These are phyloP conservation scores for Bufotes viridis DNA, from an alignment of 2,797 vertebrate genomes.

Conservation along the genomic window DNA sequence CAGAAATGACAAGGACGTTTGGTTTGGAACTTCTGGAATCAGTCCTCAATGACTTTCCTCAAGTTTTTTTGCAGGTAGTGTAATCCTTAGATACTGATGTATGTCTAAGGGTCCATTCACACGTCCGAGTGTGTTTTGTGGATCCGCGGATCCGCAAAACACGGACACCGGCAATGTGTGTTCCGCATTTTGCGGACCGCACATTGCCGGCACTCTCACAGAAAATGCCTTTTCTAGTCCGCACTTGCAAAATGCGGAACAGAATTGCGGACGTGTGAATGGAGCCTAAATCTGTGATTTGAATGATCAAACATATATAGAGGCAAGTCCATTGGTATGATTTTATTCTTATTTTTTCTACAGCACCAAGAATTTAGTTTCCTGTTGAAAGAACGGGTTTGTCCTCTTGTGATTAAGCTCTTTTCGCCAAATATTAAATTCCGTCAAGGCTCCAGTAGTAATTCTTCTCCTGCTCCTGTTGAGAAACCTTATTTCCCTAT, in stretches of 20 bases:
- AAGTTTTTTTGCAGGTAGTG: slow-evolving; percentile 92
- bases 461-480: slow-evolving; percentile 91
- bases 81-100: background rate
- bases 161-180: no score
- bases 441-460: slow-evolving; percentile 88
- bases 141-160: no score
- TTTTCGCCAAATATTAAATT: slow-evolving; percentile 99
- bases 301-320: background rate
- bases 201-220: no score
- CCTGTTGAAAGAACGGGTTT: slow-evolving; percentile 96
- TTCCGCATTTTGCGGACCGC: no score
- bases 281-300: background rate
- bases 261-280: no score
- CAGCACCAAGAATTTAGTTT: slow-evolving; percentile 99
- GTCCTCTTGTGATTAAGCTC: slow-evolving; percentile 98
- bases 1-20: slow-evolving; percentile 97
- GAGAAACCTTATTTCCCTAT: slow-evolving; percentile 99
- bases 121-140: no score
- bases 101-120: no score
- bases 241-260: no score
- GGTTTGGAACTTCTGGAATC: slow-evolving; percentile 97
- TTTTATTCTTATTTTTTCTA: slow-evolving; percentile 53
- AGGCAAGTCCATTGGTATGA: no score
- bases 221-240: no score
- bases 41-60: slow-evolving; percentile 95